Conservation (phyloP, 2,888 invertebrate genomes). For the Melitaea athalia region DNA sequence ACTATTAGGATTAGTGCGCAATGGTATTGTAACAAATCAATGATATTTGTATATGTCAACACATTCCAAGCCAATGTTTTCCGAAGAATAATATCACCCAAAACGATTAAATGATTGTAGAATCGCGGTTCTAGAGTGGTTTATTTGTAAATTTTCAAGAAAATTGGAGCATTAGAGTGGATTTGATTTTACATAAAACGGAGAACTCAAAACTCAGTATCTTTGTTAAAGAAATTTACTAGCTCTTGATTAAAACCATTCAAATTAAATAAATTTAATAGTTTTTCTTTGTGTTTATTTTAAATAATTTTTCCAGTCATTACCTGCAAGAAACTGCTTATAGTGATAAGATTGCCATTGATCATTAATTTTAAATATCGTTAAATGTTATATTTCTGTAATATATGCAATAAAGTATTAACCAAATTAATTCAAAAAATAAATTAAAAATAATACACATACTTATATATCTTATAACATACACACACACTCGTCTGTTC, state of each 20-base stretch:
- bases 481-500: too few relatives aligned
- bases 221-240: background rate
- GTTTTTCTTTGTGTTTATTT: too few relatives aligned
- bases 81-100: slow-evolving; percentile 69
- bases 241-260: background rate
- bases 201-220: background rate
- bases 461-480: too few relatives aligned
- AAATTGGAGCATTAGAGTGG: slow-evolving; percentile 67
- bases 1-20: background rate
- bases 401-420: too few relatives aligned
- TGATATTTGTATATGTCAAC: slow-evolving; percentile 5
- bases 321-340: too few relatives aligned
- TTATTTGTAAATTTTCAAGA: slow-evolving; percentile 67
- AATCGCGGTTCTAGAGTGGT: slow-evolving; percentile 63
- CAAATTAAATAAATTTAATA: background rate
- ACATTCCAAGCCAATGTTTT: slow-evolving; percentile 55
- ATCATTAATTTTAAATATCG: too few relatives aligned
- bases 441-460: too few relatives aligned
- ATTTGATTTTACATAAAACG: slow-evolving; percentile 54
- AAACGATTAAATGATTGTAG: slow-evolving; percentile 77
- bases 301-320: too few relatives aligned
- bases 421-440: too few relatives aligned
- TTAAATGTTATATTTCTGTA: too few relatives aligned
- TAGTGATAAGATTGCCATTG: too few relatives aligned
- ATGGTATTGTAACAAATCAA: background rate